Percentiles rank a stretch among this genome's conserved stretches.
These are phyloP conservation scores for Spatulosminthurus flaviceps DNA, from an alignment of 2,888 invertebrate species.

Conservation along the genomic window DNA sequence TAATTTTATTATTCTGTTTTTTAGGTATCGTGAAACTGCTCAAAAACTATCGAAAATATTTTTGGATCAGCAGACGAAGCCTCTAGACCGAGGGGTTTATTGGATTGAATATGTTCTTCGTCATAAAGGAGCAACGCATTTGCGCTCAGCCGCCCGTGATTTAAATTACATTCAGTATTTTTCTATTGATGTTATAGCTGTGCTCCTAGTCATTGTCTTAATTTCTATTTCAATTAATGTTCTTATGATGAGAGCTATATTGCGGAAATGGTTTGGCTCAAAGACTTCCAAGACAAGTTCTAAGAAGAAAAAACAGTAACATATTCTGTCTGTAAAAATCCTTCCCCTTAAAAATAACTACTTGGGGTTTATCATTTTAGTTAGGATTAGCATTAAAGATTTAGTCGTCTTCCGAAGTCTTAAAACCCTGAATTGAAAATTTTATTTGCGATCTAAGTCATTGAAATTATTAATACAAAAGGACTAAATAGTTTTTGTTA, in stretches of 20 bases:
- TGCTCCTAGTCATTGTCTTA: background rate
- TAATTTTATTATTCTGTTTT: no score
- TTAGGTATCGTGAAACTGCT: constrained; percentile 43
- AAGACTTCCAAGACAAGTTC: no score
- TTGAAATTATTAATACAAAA: no score
- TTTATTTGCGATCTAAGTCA: no score
- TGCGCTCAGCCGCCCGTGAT: constrained; percentile 59
- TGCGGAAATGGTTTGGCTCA: constrained; percentile 5
- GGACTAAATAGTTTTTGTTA: no score
- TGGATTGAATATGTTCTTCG: constrained; percentile 53
- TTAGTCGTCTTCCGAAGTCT: no score
- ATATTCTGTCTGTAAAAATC: no score
- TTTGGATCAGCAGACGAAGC: constrained; percentile 47
- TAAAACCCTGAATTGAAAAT: no score
- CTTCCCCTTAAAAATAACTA: no score
- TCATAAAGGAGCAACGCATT: constrained; percentile 60
- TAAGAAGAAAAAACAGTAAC: background rate
- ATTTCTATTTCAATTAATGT: background rate
- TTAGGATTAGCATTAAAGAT: no score
- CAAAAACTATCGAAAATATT: constrained; percentile 47
- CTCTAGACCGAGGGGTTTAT: constrained; percentile 48
- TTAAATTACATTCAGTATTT: constrained; percentile 58
- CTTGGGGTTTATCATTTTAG: no score
- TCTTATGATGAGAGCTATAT: background rate
- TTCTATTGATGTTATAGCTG: constrained; percentile 59